Conservation (phyloP, 2,888 invertebrate genomes). For the Helicoverpa assulta region DNA sequence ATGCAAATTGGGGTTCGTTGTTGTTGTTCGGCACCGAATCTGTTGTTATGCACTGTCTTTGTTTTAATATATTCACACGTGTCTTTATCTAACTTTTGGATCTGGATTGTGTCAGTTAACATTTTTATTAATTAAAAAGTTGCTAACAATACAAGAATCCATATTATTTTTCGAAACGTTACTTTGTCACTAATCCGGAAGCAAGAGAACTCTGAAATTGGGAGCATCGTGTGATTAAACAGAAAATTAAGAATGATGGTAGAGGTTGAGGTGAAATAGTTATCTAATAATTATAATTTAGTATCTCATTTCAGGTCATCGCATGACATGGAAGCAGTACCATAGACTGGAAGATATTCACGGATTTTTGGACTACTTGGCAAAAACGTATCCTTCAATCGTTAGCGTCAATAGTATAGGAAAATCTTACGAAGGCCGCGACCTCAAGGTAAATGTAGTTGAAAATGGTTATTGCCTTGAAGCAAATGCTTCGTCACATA, state of each 20-base stretch:
- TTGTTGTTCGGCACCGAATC: constrained; percentile 76
- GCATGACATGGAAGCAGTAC: constrained; percentile 95
- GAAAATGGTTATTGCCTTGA: not conserved
- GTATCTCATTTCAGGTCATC: constrained; percentile 76
- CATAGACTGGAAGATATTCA: constrained; percentile 94
- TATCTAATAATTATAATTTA: not conserved
- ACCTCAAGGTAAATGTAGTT: constrained; percentile 91
- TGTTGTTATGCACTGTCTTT: constrained; percentile 67
- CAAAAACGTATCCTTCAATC: constrained; percentile 93
- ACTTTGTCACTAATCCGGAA: constrained; percentile 52
- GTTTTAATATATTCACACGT: constrained; percentile 61
- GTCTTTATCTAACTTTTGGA: constrained; percentile 53
- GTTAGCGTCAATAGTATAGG: constrained; percentile 94
- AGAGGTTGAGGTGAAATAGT: constrained; percentile 6
- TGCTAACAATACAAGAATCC: constrained; percentile 34
- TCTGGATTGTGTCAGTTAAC: constrained; percentile 55
- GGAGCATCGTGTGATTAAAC: constrained; percentile 35
- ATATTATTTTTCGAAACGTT: constrained; percentile 10
- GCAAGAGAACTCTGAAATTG: constrained; percentile 11
- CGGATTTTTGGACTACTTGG: constrained; percentile 94
- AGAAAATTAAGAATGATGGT: constrained; percentile 12
- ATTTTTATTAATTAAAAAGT: constrained; percentile 16
- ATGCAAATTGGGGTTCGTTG: constrained; percentile 92
- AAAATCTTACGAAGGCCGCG: constrained; percentile 93
- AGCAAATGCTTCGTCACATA: not conserved